Percentiles rank a stretch among this genome's conserved stretches.
These are phyloP conservation scores for Chondrosia reniformis DNA, from an alignment of 37 sponge, comb jelly and placozoan genomes.

Conservation along the genomic window DNA sequence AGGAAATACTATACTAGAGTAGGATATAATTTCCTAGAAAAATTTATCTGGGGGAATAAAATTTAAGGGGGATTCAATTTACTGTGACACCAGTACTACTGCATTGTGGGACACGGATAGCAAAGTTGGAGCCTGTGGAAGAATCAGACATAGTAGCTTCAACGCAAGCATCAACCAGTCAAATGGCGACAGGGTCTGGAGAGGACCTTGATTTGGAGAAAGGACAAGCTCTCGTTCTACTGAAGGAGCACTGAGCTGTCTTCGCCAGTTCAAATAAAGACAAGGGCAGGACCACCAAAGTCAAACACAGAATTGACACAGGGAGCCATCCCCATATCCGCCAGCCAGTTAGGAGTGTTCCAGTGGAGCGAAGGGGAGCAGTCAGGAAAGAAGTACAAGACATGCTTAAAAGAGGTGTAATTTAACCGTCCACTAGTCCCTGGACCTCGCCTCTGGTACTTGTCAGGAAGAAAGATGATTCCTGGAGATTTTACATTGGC, in stretches of 20 bases:
- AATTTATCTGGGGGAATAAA: too few relatives aligned
- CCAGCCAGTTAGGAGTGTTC: slow-evolving; percentile 23
- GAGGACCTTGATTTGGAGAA: too few relatives aligned
- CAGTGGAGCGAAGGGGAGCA: background rate
- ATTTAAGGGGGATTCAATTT: too few relatives aligned
- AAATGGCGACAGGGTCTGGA: too few relatives aligned
- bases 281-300: background rate
- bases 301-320: slow-evolving; percentile 16
- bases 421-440: slow-evolving; percentile 15
- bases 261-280: background rate
- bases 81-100: too few relatives aligned
- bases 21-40: too few relatives aligned
- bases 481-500: slow-evolving; percentile 19
- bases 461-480: slow-evolving; percentile 23
- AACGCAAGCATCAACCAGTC: too few relatives aligned
- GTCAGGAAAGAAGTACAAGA: slow-evolving; percentile 5
- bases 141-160: background rate
- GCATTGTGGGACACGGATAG: background rate
- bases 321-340: background rate
- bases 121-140: background rate
- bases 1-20: too few relatives aligned
- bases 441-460: slow-evolving; percentile 26
- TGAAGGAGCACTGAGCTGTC: background rate
- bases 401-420: background rate
- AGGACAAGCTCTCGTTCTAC: background rate